Evolutionary conservation across 2,888 invertebrate species (phyloP).

Genomic region (Lomographa bimaculata): DNA sequence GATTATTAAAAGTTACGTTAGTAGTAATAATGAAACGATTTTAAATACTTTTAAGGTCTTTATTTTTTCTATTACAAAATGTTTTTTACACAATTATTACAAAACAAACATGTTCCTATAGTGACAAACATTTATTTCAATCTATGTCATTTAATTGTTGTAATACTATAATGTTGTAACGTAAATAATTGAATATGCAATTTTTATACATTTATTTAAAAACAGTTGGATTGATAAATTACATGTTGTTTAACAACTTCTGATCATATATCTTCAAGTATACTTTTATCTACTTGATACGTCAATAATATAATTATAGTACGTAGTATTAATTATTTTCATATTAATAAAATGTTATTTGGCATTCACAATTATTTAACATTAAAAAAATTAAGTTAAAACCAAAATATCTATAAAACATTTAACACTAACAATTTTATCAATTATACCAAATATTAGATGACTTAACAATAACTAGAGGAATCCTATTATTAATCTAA

Average conservation of each 20-base stretch:
- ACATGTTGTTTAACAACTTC: constrained; percentile 31
- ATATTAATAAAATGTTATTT: constrained; percentile 8
- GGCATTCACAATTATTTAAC: constrained; percentile 13
- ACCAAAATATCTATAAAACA: constrained; percentile 14
- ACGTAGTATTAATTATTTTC: constrained; percentile 6
- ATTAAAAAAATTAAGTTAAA: constrained; percentile 10
- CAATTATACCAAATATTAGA: constrained; percentile 16
- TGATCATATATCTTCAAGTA: constrained; percentile 7
- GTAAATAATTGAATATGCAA: no score
- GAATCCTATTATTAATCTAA: constrained; percentile 39
- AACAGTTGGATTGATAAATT: no score
- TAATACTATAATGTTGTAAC: no score
- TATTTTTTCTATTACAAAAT: constrained; percentile 33
- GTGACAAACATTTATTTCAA: no score
- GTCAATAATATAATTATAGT: constrained; percentile 14
- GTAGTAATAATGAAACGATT: no score
- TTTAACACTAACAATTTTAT: constrained; percentile 27
- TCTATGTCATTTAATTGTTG: no score
- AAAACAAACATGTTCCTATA: no score
- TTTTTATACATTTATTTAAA: no score
- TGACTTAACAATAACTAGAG: constrained; percentile 27
- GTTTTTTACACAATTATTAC: constrained; percentile 24
- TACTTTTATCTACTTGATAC: constrained; percentile 22
- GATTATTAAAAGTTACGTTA: no score
- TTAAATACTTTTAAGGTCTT: constrained; percentile 25